Base-by-base conservation (phyloP, 2,888 invertebrate genomes). In the Pammene fasciana region DNA sequence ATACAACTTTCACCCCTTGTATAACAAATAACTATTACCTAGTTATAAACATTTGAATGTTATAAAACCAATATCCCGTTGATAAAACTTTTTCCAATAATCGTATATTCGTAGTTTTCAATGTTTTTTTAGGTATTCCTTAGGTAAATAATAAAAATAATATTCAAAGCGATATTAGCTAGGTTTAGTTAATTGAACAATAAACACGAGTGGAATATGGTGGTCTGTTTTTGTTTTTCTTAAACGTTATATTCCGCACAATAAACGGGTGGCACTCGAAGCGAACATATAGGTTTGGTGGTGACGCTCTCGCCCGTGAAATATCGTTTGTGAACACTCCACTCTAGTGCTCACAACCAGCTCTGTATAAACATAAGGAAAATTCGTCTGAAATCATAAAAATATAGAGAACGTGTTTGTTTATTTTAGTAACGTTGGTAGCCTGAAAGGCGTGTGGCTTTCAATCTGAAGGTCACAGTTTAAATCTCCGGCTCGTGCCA, bases 321-420 rank as follows among this genome's bases (percentile, higher is more conserved):
- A 65, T 68, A 68, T 68, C 36, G 68, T 64, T 56, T 36, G 64
- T 64, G 64, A 54, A 64, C 64, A 62, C 68, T 68, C 43, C 52
- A 64, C 68, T 52, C 43, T 52, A 65, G 65, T 50, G 68, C 38
- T 57, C 48, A 48, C 67, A 62, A 14, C 67, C 45, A 16, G 38
- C 67, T 38, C n/a, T 43, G 55, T 38, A 65, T 36, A 64, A 13
- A 55, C 34, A 57, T 26, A 66, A 48, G 61, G 36, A 60, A 59
- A 59, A 36, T 46, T 16, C 11, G 34, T 6, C 18, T 10, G 55
- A 9, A 46, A n/a, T 16, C 5, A 11, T 18, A 38, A 46, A 41
- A 16, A 43, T 11, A 13, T 5, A 13, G 11, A 50, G 26, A 16
- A 14, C 11, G 9, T 13, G 4, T 38, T 16, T 36, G 60, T 26